These are phyloP conservation scores for Trogon melanurus DNA, from an alignment of 2,113 vertebrate species.

Conservation along the genomic window DNA sequence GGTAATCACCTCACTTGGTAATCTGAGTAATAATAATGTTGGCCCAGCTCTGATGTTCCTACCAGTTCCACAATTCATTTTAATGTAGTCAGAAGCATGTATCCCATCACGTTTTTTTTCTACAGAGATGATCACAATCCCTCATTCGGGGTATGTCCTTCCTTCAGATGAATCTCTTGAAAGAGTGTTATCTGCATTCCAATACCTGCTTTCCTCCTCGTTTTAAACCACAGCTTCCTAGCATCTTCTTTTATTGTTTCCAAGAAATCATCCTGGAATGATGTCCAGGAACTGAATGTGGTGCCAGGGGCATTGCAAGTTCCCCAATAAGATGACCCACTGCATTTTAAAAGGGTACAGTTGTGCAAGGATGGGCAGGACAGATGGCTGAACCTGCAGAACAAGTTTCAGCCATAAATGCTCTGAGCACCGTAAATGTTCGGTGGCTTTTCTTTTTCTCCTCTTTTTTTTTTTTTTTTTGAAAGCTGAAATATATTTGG, in stretches of 20 bases:
- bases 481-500: constrained; percentile 59
- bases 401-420: constrained; percentile 35
- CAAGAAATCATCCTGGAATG: constrained; percentile 30
- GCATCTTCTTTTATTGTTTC: constrained; percentile 20
- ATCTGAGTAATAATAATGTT: not conserved
- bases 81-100: not conserved
- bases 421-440: not conserved
- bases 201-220: not conserved
- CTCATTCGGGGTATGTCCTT: not conserved
- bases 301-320: not conserved
- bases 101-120: not conserved
- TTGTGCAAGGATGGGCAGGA: constrained; percentile 54
- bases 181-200: not conserved
- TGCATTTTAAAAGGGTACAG: constrained; percentile 13
- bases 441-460: not conserved
- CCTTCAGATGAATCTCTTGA: not conserved
- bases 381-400: constrained; percentile 65
- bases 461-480: constrained; percentile 6
- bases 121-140: not conserved
- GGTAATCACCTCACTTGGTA: not conserved
- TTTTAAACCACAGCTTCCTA: not conserved
- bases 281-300: constrained; percentile 3
- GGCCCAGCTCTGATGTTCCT: not conserved
- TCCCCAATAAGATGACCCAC: not conserved
- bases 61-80: not conserved